These are phyloP conservation scores for Polypterus bichir DNA, from an alignment of 2,113 vertebrate genomes.

Conservation along the genomic window DNA sequence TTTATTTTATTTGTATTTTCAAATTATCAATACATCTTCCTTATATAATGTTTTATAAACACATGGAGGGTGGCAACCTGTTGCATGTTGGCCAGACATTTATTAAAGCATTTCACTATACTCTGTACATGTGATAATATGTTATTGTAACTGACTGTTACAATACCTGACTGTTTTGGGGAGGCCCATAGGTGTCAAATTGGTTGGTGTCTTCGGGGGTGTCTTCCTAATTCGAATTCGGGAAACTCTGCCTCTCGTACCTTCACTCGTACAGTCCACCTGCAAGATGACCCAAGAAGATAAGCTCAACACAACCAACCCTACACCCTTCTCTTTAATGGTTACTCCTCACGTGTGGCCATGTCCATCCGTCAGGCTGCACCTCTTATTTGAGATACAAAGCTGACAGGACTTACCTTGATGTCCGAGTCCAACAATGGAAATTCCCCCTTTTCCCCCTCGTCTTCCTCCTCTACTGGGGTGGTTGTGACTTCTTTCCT, in stretches of 20 bases:
- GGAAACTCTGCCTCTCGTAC: constrained; percentile 62
- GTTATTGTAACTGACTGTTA: neutral
- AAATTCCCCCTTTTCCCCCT: constrained; percentile 41
- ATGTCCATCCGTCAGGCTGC: neutral
- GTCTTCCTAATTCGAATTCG: constrained; percentile 67
- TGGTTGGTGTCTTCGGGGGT: constrained; percentile 54
- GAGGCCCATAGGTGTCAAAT: constrained; percentile 79
- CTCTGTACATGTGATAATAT: neutral
- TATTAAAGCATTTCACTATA: too few relatives aligned
- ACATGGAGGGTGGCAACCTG: too few relatives aligned
- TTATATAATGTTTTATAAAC: too few relatives aligned
- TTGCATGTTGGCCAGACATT: too few relatives aligned
- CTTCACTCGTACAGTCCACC: constrained; percentile 22
- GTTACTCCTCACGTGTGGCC: neutral
- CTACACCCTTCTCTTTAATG: neutral
- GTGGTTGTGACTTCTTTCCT: too few relatives aligned
- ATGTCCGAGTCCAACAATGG: constrained; percentile 54
- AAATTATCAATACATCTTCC: too few relatives aligned
- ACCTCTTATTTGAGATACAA: neutral
- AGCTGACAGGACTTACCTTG: constrained; percentile 43
- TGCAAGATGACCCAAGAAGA: constrained; percentile 3
- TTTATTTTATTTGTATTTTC: too few relatives aligned
- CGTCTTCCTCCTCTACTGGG: neutral
- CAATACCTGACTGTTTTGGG: constrained; percentile 65
- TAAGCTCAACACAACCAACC: neutral